Percentiles rank a stretch among this genome's conserved stretches.
Conservation (phyloP, 2,888 invertebrate genomes). For the Cyrtodaria siliqua region DNA sequence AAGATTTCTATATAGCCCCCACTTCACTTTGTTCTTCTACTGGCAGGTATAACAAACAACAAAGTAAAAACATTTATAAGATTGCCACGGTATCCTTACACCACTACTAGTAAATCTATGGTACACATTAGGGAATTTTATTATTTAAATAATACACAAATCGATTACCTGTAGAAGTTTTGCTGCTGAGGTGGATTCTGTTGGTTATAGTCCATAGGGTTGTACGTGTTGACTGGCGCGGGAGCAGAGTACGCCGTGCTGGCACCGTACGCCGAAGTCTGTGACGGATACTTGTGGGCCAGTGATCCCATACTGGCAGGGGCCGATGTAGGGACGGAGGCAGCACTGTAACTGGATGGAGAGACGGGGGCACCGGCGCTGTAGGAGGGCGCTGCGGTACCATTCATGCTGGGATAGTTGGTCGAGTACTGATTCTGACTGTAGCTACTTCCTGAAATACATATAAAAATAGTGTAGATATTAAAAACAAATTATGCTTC, state of each 20-base stretch:
- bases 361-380: conserved; percentile 38
- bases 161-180: conserved; percentile 70
- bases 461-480: too few relatives aligned
- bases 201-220: conserved; percentile 63
- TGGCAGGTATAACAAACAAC: too few relatives aligned
- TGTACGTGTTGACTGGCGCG: conserved; percentile 31
- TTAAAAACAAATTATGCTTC: too few relatives aligned
- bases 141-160: too few relatives aligned
- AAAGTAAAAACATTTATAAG: too few relatives aligned
- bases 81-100: too few relatives aligned
- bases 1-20: too few relatives aligned
- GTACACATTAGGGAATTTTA: too few relatives aligned
- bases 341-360: conserved; percentile 21
- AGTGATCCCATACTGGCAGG: conserved; percentile 72
- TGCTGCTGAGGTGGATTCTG: conserved; percentile 33
- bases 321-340: conserved; percentile 3
- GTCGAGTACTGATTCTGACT: conserved; percentile 64
- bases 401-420: conserved; percentile 69
- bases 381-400: conserved; percentile 62
- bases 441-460: conserved; percentile 56
- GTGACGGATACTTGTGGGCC: conserved; percentile 81
- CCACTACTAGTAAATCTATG: too few relatives aligned
- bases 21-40: too few relatives aligned
- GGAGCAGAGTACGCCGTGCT: conserved; percentile 19
- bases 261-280: conserved; percentile 49